Percentiles rank a stretch among this genome's conserved stretches.
Evolutionary conservation across 2,888 invertebrate genomes (phyloP).

Genomic region (Diabrotica balteata): DNA sequence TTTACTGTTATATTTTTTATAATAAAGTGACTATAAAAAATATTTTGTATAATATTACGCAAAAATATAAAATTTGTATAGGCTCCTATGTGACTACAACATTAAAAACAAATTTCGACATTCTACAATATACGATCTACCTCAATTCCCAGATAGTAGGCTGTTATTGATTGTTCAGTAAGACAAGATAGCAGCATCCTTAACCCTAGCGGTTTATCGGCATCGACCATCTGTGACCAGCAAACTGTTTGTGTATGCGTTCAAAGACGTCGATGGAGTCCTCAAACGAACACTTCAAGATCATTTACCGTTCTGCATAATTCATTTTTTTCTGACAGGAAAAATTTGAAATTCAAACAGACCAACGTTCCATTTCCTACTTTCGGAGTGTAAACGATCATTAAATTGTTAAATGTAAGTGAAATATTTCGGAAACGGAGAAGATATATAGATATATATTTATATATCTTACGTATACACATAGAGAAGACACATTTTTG

Average conservation of each 20-base stretch:
- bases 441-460: no score
- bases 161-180: neutral
- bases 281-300: conserved; percentile 19
- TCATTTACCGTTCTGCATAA: conserved; percentile 27
- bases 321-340: conserved; percentile 20
- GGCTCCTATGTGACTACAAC: no score
- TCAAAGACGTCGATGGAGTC: conserved; percentile 7
- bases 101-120: no score
- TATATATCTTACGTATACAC: no score
- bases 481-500: no score
- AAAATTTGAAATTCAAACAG: conserved; percentile 25
- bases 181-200: conserved; percentile 11
- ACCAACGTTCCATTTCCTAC: neutral
- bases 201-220: conserved; percentile 29
- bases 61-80: no score
- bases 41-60: no score
- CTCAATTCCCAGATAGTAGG: neutral
- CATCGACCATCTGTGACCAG: conserved; percentile 24
- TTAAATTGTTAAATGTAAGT: no score
- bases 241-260: conserved; percentile 19
- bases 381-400: neutral
- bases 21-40: no score
- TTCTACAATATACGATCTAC: no score
- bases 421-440: no score
- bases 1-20: no score